Conservation (phyloP, 2,113 vertebrate genomes). For the Patagioenas fasciata region DNA sequence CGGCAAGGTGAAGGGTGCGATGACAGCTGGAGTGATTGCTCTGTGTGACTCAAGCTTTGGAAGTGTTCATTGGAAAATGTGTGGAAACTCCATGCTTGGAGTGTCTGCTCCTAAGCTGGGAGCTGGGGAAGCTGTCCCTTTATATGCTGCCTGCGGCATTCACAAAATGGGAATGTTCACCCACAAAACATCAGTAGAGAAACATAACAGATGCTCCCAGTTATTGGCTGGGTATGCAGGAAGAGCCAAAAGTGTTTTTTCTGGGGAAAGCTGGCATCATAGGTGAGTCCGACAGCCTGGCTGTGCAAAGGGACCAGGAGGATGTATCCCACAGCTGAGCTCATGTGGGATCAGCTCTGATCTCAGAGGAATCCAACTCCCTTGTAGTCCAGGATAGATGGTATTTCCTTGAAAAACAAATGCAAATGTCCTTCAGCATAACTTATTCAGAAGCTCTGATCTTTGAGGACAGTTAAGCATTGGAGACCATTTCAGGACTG, state of each 20-base stretch:
- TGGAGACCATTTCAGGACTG: background rate
- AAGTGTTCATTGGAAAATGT: accelerated
- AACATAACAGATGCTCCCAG: background rate
- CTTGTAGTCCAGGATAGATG: background rate
- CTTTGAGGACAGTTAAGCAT: background rate
- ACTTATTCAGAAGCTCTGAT: background rate
- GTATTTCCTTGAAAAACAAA: constrained; percentile 22
- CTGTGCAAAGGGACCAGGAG: background rate
- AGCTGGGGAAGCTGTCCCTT: background rate
- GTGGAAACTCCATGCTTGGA: accelerated
- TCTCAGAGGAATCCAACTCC: background rate
- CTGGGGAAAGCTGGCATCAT: background rate
- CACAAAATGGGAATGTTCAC: accelerated
- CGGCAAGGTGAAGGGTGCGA: background rate
- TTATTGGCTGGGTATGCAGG: background rate
- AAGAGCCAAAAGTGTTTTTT: background rate
- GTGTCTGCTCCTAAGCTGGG: background rate
- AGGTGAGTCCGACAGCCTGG: accelerated
- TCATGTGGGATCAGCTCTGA: background rate
- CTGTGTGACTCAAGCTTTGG: accelerated
- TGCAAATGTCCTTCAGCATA: background rate
- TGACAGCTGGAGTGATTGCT: accelerated
- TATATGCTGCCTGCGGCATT: accelerated
- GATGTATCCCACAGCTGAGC: background rate
- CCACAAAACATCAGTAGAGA: background rate